These are phyloP conservation scores for Pangasius macronema DNA, from an alignment of 2,797 vertebrate species.

Conservation along the genomic window DNA sequence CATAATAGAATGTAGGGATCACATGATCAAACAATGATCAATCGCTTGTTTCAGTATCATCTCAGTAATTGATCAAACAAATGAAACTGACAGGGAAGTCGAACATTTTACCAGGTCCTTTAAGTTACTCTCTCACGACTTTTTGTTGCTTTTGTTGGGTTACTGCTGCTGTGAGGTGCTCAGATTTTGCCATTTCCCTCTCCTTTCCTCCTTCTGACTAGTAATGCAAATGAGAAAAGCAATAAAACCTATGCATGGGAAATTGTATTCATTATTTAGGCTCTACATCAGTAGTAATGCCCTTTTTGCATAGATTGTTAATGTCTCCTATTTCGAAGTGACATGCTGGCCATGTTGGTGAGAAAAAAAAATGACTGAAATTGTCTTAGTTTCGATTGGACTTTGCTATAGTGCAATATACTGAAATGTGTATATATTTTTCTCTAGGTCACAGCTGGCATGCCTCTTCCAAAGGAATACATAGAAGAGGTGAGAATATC, in stretches of 20 bases:
- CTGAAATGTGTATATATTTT: constrained; percentile 32
- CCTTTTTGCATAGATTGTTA: background rate
- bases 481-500: constrained; percentile 83
- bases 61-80: no score
- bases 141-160: background rate
- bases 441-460: constrained; percentile 89
- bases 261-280: background rate
- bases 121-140: background rate
- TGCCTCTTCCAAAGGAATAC: constrained; percentile 91
- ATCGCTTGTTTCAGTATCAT: no score
- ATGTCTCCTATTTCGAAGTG: background rate
- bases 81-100: background rate
- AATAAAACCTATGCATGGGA: background rate
- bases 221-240: background rate
- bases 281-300: background rate
- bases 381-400: background rate
- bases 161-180: background rate
- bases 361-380: background rate
- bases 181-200: background rate
- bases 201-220: background rate
- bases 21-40: no score
- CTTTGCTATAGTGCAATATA: no score
- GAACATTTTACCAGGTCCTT: background rate
- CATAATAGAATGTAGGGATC: no score
- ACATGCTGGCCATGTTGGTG: background rate